These are phyloP conservation scores for Bufo bufo DNA, from an alignment of 2,113 vertebrate genomes.

Conservation along the genomic window DNA sequence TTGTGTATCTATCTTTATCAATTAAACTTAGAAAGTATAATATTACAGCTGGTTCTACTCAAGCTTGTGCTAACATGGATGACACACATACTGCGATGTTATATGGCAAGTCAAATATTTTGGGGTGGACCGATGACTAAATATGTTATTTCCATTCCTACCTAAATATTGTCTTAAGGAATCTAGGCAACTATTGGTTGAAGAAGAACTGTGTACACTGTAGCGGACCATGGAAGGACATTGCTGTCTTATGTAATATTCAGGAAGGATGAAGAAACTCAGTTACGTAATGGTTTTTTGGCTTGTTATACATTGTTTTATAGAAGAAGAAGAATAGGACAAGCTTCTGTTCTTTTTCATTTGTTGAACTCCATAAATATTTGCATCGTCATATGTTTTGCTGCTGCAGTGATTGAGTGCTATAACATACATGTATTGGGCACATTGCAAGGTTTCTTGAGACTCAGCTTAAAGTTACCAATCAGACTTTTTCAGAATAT, in stretches of 20 bases:
- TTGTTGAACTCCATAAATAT: neutral
- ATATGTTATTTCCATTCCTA: constrained; percentile 3
- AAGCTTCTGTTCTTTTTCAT: neutral
- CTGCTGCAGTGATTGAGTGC: neutral
- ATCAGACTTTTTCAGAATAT: too few species aligned
- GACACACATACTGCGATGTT: neutral
- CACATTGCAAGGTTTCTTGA: neutral
- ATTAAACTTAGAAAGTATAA: neutral
- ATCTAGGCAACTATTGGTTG: neutral
- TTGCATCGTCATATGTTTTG: neutral
- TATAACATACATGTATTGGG: neutral
- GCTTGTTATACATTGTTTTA: neutral
- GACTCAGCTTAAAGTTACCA: neutral
- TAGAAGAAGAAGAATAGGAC: neutral
- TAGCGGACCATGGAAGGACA: neutral
- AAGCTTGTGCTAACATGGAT: neutral
- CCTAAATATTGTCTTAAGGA: constrained; percentile 3
- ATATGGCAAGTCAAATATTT: neutral
- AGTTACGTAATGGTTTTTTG: neutral
- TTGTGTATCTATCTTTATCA: neutral
- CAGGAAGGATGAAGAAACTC: neutral
- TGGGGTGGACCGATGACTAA: neutral
- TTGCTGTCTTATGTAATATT: neutral
- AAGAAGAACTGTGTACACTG: neutral
- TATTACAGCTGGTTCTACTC: neutral